Evolutionary conservation across 2,888 invertebrate genomes (phyloP).

Genomic region (Tinea pellionella): DNA sequence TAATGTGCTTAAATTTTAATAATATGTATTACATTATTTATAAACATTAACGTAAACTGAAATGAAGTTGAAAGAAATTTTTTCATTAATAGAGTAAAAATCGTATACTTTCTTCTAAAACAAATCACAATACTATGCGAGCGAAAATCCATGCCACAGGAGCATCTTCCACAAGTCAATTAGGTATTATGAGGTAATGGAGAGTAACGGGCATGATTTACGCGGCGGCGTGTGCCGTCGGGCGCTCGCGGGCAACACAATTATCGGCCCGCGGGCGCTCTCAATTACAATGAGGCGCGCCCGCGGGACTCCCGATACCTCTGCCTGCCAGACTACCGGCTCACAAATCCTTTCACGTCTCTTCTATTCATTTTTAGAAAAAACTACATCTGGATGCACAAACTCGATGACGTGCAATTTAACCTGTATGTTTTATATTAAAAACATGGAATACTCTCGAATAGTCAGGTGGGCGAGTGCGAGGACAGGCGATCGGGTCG

Average conservation of each 20-base stretch:
- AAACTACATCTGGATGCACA: background rate
- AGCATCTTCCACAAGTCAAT: conserved; percentile 44
- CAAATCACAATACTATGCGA: no score
- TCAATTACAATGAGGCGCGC: conserved; percentile 66
- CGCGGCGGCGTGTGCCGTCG: conserved; percentile 25
- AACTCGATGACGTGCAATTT: no score
- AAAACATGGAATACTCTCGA: background rate
- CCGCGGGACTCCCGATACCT: conserved; percentile 42
- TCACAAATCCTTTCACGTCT: conserved; percentile 13
- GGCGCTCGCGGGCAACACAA: conserved; percentile 54
- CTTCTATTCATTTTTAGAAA: background rate
- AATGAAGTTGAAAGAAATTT: no score
- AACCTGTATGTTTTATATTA: background rate
- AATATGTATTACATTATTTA: no score
- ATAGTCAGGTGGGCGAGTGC: background rate
- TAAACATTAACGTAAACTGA: no score
- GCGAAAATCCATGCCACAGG: no score
- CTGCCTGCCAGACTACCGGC: background rate
- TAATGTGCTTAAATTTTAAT: no score
- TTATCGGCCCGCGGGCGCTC: conserved; percentile 69
- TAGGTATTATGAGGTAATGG: conserved; percentile 66
- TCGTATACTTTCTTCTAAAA: no score
- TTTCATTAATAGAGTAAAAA: no score
- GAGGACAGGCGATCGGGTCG: conserved; percentile 39
- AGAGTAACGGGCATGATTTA: conserved; percentile 68